Evolutionary conservation across 2,113 vertebrate genomes (phyloP).

Genomic region (Eclectus roratus): DNA sequence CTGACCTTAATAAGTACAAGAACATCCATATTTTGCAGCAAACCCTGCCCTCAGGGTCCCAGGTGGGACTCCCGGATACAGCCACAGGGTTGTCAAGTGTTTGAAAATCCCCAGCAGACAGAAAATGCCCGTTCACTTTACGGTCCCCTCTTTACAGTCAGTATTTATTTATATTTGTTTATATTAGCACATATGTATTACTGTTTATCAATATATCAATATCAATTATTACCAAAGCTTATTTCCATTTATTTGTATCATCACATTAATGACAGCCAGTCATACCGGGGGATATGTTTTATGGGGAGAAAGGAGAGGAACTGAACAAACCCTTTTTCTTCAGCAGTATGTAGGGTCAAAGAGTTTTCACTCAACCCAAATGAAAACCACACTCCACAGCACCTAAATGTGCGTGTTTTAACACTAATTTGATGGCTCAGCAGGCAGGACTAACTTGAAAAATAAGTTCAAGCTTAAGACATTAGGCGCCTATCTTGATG

Average conservation of each 20-base stretch:
- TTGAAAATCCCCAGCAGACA: background rate
- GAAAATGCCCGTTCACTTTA: background rate
- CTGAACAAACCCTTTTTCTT: background rate
- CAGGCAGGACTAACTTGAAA: background rate
- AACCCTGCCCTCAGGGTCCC: background rate
- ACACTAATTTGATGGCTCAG: background rate
- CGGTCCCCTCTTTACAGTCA: background rate
- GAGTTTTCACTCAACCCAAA: background rate
- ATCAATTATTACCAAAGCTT: background rate
- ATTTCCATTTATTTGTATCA: background rate
- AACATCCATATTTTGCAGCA: background rate
- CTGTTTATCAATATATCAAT: background rate
- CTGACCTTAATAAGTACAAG: background rate
- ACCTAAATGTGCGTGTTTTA: background rate
- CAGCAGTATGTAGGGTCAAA: background rate
- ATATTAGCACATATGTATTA: background rate
- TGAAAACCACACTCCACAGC: background rate
- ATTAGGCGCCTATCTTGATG: background rate
- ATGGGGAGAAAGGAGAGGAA: background rate
- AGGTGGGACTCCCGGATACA: accelerated
- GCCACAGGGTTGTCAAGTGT: background rate
- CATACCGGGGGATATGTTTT: background rate
- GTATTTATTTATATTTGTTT: background rate
- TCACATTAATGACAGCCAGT: background rate
- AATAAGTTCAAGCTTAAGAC: background rate